Percentiles rank a stretch among this genome's conserved stretches.
These are phyloP conservation scores for Micropoecilia bifurca DNA, from an alignment of 2,797 vertebrate species.

Conservation along the genomic window DNA sequence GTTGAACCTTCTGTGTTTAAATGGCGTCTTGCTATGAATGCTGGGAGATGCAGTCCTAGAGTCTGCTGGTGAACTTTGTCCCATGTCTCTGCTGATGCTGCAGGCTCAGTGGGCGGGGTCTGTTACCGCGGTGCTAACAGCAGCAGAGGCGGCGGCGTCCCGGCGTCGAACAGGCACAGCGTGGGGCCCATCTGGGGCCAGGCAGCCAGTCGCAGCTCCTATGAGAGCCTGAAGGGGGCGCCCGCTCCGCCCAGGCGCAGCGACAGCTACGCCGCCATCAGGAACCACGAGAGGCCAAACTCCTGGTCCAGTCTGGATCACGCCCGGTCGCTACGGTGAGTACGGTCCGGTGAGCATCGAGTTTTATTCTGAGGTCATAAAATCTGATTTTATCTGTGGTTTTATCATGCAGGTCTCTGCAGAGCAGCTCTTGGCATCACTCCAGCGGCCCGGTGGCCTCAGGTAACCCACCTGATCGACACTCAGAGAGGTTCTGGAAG, in stretches of 20 bases:
- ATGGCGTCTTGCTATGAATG: no score
- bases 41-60: no score
- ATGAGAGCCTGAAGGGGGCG: conserved; percentile 81
- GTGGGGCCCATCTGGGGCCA: conserved; percentile 77
- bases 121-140: conserved; percentile 69
- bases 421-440: conserved; percentile 83
- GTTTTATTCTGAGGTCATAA: background rate
- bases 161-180: conserved; percentile 73
- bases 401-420: conserved; percentile 69
- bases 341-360: background rate
- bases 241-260: conserved; percentile 90
- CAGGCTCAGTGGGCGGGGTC: conserved; percentile 47
- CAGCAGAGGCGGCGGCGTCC: conserved; percentile 49
- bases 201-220: conserved; percentile 73
- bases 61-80: no score
- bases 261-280: conserved; percentile 90
- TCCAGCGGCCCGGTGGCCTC: conserved; percentile 76
- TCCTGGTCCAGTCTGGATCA: conserved; percentile 89
- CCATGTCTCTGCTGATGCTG: background rate
- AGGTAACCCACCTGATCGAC: conserved; percentile 47
- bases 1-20: no score
- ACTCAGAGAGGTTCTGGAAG: background rate
- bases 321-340: conserved; percentile 73
- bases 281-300: conserved; percentile 87
- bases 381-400: conserved; percentile 2